Evolutionary conservation across 2,797 vertebrate species (phyloP).

Genomic region (Lerista edwardsae): DNA sequence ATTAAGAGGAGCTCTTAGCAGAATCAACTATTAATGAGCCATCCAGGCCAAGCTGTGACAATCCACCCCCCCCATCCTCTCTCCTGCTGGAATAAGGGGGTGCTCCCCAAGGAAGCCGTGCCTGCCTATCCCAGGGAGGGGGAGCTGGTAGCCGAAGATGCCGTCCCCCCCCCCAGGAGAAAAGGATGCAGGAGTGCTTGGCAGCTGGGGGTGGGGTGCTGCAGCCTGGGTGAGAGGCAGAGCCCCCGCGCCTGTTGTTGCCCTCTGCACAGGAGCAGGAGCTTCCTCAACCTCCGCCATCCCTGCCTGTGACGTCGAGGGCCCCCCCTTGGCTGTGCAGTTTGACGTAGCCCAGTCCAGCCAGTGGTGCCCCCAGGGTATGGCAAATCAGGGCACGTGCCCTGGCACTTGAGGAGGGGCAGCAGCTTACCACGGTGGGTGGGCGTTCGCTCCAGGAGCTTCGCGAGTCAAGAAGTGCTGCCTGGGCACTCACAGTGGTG

Average conservation of each 20-base stretch:
- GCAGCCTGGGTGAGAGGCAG: too few species aligned
- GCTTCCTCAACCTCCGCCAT: too few species aligned
- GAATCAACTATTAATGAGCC: conserved; percentile 30
- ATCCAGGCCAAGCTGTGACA: neutral
- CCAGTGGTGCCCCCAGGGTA: too few species aligned
- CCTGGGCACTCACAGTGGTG: too few species aligned
- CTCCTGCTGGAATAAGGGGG: neutral
- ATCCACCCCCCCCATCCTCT: neutral
- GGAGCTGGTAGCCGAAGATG: neutral
- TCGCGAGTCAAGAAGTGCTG: too few species aligned
- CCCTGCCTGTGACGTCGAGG: neutral
- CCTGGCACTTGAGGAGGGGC: too few species aligned
- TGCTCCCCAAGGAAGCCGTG: neutral
- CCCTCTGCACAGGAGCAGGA: neutral
- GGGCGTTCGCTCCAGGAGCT: too few species aligned
- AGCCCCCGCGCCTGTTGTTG: neutral
- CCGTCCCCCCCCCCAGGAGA: neutral
- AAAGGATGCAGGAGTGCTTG: too few species aligned
- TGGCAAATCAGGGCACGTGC: too few species aligned
- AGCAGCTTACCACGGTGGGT: too few species aligned
- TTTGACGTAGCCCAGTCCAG: too few species aligned
- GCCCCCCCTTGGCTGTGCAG: neutral
- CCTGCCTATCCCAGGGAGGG: neutral
- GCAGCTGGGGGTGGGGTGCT: too few species aligned
- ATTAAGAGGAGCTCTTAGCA: conserved; percentile 32